Base-by-base conservation (phyloP, 2,797 vertebrate species). In the Urosaurus nigricauda region DNA sequence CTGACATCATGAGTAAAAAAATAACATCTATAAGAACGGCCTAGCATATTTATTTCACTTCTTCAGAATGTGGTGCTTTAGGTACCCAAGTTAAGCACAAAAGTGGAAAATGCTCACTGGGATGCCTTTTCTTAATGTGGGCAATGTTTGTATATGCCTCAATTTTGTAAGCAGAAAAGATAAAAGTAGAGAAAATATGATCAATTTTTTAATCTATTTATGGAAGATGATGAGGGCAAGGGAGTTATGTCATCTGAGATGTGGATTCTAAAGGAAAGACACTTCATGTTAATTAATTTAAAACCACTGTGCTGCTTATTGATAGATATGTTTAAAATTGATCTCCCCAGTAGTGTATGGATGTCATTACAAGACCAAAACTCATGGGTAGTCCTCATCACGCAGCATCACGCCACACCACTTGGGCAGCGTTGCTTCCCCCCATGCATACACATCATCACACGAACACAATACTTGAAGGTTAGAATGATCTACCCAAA, bases 1-100 rank as follows among this genome's bases (percentile, higher is more conserved):
- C 90, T 96, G 95, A 96, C 91, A 95, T 96, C 94, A 94, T 0
- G 70, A 93, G 92, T 91, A 90, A 94, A 96, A 94, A 96, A 95
- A 92, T 90, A 89, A 94, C 89, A 92, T 94, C 91, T 94, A 95
- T 92, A 95, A 7, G 90, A 95, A 90, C 79, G 92, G 40, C 71
- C 94, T 90, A 88, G 83, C 47, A 87, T 94, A n/a, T 94, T 94
- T 92, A 92, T 91, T 94, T 93, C 89, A 91, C 51, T 88, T 94
- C 93, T 92, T 95, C 93, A 95, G 93, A 95, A 93, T 91, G 86
- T 93, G 94, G 90, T 85, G 87, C 84, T 91, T 91, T 79, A 93
- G 90, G 79, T 92, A 91, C 92, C 89, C 3, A 85, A 91, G 73
- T 80, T 78, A 58, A 94, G 81, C 84, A 60, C 89, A 87, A 35